Conservation (phyloP, 2,888 invertebrate genomes). For the Ophraella communa region DNA sequence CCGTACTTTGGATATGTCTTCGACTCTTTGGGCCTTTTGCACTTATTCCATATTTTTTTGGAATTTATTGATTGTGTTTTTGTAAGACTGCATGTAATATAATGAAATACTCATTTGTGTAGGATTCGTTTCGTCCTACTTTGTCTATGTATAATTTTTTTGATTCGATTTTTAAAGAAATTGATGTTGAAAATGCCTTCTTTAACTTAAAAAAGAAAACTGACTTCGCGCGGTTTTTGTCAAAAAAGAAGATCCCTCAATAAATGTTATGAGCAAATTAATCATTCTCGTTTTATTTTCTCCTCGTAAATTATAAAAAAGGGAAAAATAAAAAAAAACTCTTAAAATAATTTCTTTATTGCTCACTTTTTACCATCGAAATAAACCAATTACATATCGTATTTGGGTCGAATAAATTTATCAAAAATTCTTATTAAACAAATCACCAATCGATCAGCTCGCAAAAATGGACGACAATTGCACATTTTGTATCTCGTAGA, state of each 20-base stretch:
- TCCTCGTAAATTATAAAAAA: not conserved
- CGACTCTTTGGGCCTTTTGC: slow-evolving; percentile 39
- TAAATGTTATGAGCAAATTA: slow-evolving; percentile 38
- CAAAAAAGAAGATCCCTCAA: slow-evolving; percentile 31
- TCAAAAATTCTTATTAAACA: slow-evolving; percentile 1
- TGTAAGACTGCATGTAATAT: slow-evolving; percentile 50
- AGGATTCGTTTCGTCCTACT: slow-evolving; percentile 42
- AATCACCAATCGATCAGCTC: slow-evolving; percentile 4
- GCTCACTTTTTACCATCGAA: slow-evolving; percentile 3
- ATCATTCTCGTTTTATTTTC: not conserved
- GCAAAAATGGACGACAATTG: not conserved
- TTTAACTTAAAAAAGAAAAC: slow-evolving; percentile 25
- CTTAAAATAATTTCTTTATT: slow-evolving; percentile 5
- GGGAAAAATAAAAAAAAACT: not conserved
- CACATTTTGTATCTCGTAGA: not conserved
- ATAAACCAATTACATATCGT: not conserved
- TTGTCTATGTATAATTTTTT: slow-evolving; percentile 19
- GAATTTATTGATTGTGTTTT: slow-evolving; percentile 37
- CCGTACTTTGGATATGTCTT: slow-evolving; percentile 30
- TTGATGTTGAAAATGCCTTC: slow-evolving; percentile 27
- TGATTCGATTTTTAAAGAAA: slow-evolving; percentile 23
- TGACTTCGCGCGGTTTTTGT: slow-evolving; percentile 19
- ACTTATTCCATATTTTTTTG: slow-evolving; percentile 43
- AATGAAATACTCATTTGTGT: slow-evolving; percentile 50
- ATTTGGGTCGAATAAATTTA: not conserved